Evolutionary conservation across 2,888 invertebrate genomes (phyloP).

Genomic region (Drosophila quasianomalipes): DNA sequence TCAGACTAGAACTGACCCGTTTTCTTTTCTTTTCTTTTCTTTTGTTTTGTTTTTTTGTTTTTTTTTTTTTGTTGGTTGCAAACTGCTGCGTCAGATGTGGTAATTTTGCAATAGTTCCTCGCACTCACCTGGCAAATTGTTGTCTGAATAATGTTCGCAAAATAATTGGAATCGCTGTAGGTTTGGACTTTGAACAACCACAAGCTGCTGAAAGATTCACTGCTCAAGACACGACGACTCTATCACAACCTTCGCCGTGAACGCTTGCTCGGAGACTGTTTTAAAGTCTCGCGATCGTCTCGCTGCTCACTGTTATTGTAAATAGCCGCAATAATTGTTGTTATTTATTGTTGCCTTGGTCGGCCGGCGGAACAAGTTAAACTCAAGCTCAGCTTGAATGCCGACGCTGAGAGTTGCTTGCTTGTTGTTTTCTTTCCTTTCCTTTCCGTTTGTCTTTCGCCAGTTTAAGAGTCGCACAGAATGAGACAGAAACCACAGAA

Average conservation of each 20-base stretch:
- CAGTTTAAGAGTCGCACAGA: not conserved
- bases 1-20: slow-evolving; percentile 62
- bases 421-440: slow-evolving; percentile 20
- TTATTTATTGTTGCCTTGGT: slow-evolving; percentile 43
- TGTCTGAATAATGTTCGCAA: slow-evolving; percentile 32
- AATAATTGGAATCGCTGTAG: slow-evolving; percentile 30
- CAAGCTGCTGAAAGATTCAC: slow-evolving; percentile 26
- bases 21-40: slow-evolving; percentile 48
- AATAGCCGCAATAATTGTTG: slow-evolving; percentile 48
- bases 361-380: slow-evolving; percentile 61
- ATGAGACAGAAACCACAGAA: slow-evolving; percentile 4
- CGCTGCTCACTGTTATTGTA: slow-evolving; percentile 54
- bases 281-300: slow-evolving; percentile 48
- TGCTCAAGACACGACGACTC: slow-evolving; percentile 23
- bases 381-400: slow-evolving; percentile 46
- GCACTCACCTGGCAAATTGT: slow-evolving; percentile 62
- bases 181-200: slow-evolving; percentile 60
- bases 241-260: slow-evolving; percentile 84
- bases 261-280: slow-evolving; percentile 78
- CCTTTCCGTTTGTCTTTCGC: slow-evolving; percentile 24
- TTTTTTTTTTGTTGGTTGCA: slow-evolving; percentile 46
- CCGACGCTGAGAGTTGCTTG: slow-evolving; percentile 16
- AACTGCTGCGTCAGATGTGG: slow-evolving; percentile 47
- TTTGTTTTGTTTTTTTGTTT: slow-evolving; percentile 54
- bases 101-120: slow-evolving; percentile 9